Percentiles rank a stretch among this genome's conserved stretches.
Conservation (phyloP, 2,113 vertebrate genomes). For the Raja brachyura region DNA sequence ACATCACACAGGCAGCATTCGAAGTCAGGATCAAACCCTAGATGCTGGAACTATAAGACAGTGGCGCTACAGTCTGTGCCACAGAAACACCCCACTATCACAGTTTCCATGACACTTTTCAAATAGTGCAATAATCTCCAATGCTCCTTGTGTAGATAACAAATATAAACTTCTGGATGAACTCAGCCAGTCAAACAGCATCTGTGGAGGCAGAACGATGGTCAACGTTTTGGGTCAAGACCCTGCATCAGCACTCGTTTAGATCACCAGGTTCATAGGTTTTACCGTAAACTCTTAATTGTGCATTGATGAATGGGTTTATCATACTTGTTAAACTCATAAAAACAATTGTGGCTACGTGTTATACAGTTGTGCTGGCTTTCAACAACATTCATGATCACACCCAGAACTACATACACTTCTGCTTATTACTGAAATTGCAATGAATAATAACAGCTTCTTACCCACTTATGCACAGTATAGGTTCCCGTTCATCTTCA, state of each 20-base stretch:
- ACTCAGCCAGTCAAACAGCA: too few species aligned
- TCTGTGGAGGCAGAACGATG: too few species aligned
- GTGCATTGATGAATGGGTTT: background rate
- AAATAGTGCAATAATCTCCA: background rate
- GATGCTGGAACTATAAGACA: too few species aligned
- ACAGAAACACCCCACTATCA: too few species aligned
- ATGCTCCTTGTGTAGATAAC: too few species aligned
- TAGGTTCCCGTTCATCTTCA: background rate
- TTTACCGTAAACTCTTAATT: background rate
- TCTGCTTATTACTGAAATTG: background rate
- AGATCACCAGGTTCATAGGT: background rate
- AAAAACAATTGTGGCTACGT: background rate
- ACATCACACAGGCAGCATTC: too few species aligned
- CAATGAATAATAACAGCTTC: background rate
- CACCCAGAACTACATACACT: background rate
- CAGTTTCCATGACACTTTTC: background rate
- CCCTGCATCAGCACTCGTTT: too few species aligned
- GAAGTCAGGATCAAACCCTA: too few species aligned
- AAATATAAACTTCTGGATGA: too few species aligned
- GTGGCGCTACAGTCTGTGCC: too few species aligned
- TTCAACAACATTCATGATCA: background rate
- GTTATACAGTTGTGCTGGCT: background rate
- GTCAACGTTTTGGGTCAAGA: too few species aligned
- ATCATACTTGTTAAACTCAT: background rate
- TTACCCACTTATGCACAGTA: background rate